Evolutionary conservation across 2,797 vertebrate genomes (phyloP), one percentile per base, ranked within the genome.

Genomic region (Podarcis lilfordi): DNA sequence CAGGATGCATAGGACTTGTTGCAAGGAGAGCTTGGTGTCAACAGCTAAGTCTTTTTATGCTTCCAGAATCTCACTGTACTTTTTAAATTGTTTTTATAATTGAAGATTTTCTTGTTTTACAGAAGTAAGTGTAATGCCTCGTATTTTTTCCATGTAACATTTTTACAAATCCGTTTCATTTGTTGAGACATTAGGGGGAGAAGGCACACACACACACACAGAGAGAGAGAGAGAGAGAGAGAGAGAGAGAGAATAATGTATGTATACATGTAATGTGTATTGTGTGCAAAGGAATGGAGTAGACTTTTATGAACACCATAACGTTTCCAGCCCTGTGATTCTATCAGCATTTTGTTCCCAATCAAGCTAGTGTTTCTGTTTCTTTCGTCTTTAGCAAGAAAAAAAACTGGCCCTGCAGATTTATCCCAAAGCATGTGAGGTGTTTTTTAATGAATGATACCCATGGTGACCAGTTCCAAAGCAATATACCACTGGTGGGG

Each of bases 381-480:
- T 72, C 25, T 72, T 61, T 35, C 45, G 29, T 76, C 8, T 64
- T 75, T 17, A 40, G 17, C 11, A 55, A 23, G 27, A 6, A 55
- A 61, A 85, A 77, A 78, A 50, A 11, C 6, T 29, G 25, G 15
- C 35, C 35, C 11, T 43, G n/a, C 23, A 32, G 68, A n/a, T 61
- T 29, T 6, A 59, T 59, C 61, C 45, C 78, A 72, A 69, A 29
- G 25, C 50, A 40, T 10, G 25, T 72, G 2, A 59, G 23, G 29
- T 23, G 35, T 32, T 72, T 64, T 32, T 27, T 45, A 78, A 35
- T 87, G 71, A 45, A 29, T 64, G 61, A 64, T 45, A 66, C n/a
- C 10, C 66, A 29, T 77, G 82, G 50, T 40, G 45, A 13, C 71
- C 85, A 2, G 3, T 86, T 86, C 29, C n/a, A 89, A 82, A 89